Evolutionary conservation across 2,888 invertebrate genomes (phyloP), one percentile per base, ranked within the genome.

Genomic region (Lasioglossum morio): DNA sequence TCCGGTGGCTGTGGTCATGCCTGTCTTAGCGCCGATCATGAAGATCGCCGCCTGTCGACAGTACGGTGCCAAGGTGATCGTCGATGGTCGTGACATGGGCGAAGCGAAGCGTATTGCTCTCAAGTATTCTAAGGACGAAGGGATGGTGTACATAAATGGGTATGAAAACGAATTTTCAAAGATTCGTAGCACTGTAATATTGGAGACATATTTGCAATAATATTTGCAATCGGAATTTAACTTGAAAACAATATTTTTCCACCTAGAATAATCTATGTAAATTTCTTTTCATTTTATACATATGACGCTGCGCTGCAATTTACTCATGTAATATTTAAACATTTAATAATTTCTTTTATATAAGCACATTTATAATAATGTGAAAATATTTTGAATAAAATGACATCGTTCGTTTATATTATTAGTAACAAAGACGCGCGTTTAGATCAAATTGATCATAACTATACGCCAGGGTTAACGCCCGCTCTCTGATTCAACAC

Each of bases 1-100:
- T 77, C 96, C 96, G 0, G 97, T 97, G 23, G 97, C 97, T 0
- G 97, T 99, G 8, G 98, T 99, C n/a, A 99, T 99, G 99, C 99
- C 99, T 0, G 97, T 97, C 66, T 97, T 98, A 0, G 99, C 99
- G 0, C 99, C 99, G 0, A 98, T 99, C 82, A 99, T 99, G 98
- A 99, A 99, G 96, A 97, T 99, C 75, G 97, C 98, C 93, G 97
- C 98, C 87, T 99, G 99, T 94, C 96, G 97, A 79, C 97, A 97
- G 77, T 98, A 97, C 94, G 98, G 98, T 10, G 99, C 99, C 1
- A 97, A 97, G 74, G 98, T 99, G 12, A 96, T 99, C 40, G 96
- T 98, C 23, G 96, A 97, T 86, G 99, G 99, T 2, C 96, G 96
- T 72, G 97, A 98, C 92, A 98, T 99, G 97, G 97, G 96, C 66